Evolutionary conservation across 2,797 vertebrate species (phyloP).

Genomic region (Alectoris magna): DNA sequence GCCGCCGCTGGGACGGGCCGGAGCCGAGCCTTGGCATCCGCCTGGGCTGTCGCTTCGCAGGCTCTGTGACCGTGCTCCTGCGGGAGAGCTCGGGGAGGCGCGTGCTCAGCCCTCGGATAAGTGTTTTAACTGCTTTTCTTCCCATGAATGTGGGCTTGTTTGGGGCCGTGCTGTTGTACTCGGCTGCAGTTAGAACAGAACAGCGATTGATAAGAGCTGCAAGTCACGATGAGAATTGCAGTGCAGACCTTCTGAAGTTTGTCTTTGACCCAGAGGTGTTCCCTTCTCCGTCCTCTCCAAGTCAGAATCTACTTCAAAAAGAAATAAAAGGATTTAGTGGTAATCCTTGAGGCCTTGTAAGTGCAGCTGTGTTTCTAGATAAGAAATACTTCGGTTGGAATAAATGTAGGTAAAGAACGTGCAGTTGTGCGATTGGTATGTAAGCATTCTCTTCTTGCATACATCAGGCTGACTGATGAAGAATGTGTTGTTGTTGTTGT

Average conservation of each 20-base stretch:
- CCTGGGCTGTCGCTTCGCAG: too few species aligned
- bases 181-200: neutral
- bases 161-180: neutral
- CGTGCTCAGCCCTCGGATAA: neutral
- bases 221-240: neutral
- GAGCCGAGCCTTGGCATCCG: neutral
- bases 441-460: neutral
- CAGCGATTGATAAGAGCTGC: neutral
- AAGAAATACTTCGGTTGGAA: neutral
- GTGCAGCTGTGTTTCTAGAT: neutral
- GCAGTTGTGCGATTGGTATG: neutral
- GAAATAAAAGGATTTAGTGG: neutral
- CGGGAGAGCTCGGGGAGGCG: neutral
- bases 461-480: neutral
- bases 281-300: fast-evolving
- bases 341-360: neutral
- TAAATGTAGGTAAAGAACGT: neutral
- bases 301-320: neutral
- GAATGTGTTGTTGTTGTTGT: neutral
- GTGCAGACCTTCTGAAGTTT: neutral
- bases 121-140: neutral
- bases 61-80: too few species aligned
- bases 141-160: fast-evolving
- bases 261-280: neutral
- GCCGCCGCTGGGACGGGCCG: neutral